Conservation (phyloP, 2,797 vertebrate genomes). For the Vespertilio murinus region DNA sequence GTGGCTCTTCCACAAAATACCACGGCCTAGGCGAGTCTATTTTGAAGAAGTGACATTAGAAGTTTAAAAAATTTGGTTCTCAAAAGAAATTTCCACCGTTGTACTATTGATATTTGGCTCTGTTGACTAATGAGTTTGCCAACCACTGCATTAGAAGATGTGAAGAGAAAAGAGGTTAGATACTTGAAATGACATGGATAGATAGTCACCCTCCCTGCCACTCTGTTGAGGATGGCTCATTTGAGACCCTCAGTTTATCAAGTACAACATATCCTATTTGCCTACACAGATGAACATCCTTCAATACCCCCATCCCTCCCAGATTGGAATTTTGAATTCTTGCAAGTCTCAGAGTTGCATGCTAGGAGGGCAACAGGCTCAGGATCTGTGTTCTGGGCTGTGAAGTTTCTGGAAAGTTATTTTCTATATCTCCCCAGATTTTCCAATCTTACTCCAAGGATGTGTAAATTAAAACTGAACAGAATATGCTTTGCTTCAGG, state of each 20-base stretch:
- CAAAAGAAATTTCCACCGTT: too few species aligned
- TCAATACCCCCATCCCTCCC: background rate
- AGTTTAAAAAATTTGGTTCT: too few species aligned
- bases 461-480: conserved; percentile 4
- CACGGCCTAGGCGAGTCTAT: too few species aligned
- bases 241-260: background rate
- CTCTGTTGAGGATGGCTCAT: background rate
- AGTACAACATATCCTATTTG: background rate
- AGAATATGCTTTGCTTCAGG: conserved; percentile 35
- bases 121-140: too few species aligned
- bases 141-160: background rate
- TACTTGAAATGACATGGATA: background rate
- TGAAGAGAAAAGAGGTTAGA: background rate
- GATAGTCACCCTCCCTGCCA: background rate
- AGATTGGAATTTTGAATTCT: conserved; percentile 23
- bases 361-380: background rate
- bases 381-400: background rate
- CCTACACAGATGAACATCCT: background rate
- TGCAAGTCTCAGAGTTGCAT: background rate
- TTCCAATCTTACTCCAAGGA: conserved; percentile 25
- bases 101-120: too few species aligned
- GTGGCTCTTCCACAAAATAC: too few species aligned
- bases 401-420: conserved; percentile 13
- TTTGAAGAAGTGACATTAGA: too few species aligned
- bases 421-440: conserved; percentile 51